These are phyloP conservation scores for Sebastes goodei DNA, from an alignment of 2,797 vertebrate genomes.

Conservation along the genomic window DNA sequence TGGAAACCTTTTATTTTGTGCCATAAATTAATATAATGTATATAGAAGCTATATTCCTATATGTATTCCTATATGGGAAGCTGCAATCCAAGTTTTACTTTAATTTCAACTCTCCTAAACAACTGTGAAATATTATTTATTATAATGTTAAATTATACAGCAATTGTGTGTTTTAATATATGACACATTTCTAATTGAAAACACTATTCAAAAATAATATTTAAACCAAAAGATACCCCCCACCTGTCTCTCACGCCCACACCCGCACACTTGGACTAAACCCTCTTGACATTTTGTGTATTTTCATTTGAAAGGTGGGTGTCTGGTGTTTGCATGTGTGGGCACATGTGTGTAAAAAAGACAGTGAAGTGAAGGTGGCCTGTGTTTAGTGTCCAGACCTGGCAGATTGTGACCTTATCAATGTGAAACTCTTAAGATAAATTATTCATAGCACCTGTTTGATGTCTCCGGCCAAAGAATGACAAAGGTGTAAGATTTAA, in stretches of 20 bases:
- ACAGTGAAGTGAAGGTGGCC: slow-evolving; percentile 65
- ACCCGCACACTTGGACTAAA: background rate
- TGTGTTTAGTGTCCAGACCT: slow-evolving; percentile 73
- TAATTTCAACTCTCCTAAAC: background rate
- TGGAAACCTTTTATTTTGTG: slow-evolving; percentile 1
- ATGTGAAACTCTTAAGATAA: slow-evolving; percentile 79
- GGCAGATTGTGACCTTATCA: slow-evolving; percentile 84
- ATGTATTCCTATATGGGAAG: background rate
- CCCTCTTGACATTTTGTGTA: slow-evolving; percentile 41
- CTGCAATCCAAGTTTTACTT: background rate
- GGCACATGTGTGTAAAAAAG: slow-evolving; percentile 60
- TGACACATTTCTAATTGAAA: slow-evolving; percentile 5
- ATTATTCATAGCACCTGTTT: slow-evolving; percentile 82
- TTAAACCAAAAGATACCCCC: slow-evolving; percentile 1
- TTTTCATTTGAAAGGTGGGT: slow-evolving; percentile 54
- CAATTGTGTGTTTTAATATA: background rate
- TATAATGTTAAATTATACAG: background rate
- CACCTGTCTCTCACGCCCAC: background rate
- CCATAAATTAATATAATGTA: background rate
- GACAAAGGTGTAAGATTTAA: slow-evolving; percentile 75
- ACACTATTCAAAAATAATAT: background rate
- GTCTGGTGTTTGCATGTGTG: slow-evolving; percentile 43
- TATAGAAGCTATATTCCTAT: background rate
- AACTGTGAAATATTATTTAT: background rate
- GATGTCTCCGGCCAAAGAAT: slow-evolving; percentile 79